phyloP scores from a whole-genome alignment of 2,797 vertebrate genomes.

The Sternarchorhynchus goeldii region DNA sequence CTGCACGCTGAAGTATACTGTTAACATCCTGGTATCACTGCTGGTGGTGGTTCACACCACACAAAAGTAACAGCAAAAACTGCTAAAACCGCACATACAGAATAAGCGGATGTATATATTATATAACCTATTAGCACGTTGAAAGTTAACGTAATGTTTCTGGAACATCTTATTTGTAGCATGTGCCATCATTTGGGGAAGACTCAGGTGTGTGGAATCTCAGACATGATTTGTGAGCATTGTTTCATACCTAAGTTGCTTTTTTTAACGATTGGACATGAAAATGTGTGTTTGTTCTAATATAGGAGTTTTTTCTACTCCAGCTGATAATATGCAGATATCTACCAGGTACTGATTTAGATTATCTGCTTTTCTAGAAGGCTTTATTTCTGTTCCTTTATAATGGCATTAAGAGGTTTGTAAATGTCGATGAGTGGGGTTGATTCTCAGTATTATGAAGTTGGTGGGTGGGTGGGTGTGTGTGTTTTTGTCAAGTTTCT shows the following conservation, averaged over 20 bases:
- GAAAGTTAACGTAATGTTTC: neutral
- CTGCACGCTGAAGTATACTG: too few relatives aligned
- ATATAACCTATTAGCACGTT: too few relatives aligned
- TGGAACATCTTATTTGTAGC: constrained; percentile 19
- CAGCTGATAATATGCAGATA: neutral
- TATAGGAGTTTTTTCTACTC: constrained; percentile 29
- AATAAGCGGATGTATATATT: too few relatives aligned
- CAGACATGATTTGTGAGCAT: neutral
- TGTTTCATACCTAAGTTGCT: neutral
- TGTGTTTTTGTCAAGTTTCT: too few relatives aligned
- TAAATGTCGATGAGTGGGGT: neutral
- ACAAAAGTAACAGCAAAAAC: too few relatives aligned
- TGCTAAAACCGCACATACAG: too few relatives aligned
- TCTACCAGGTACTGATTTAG: constrained; percentile 33
- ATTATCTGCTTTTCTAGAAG: neutral
- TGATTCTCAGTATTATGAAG: too few relatives aligned
- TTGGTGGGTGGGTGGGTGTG: too few relatives aligned
- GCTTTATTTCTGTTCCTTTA: neutral
- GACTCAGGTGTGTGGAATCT: constrained; percentile 24
- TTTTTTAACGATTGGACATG: neutral
- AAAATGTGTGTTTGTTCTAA: neutral
- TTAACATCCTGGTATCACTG: too few relatives aligned
- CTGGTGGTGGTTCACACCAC: too few relatives aligned
- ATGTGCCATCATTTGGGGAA: neutral
- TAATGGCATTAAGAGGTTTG: neutral